Evolutionary conservation across 1,140 invertebrate species (phyloP), one percentile per base, ranked within the genome.

Genomic region (Drosophila aff.): DNA sequence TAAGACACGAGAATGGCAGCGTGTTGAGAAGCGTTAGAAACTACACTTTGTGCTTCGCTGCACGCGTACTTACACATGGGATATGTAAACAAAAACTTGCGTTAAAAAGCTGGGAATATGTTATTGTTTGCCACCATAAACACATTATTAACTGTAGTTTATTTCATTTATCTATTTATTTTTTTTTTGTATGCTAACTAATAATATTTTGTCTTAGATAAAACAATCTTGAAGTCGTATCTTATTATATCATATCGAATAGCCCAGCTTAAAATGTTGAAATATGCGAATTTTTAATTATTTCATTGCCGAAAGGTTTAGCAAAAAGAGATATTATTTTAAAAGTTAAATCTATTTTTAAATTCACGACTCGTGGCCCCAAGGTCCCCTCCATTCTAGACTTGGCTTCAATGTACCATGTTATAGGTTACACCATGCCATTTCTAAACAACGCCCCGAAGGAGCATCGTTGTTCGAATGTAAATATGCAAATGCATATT

Each of bases 61-160:
- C 65, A 72, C 36, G 68, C 50, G 50, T 68, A 50, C 50, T 36
- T 68, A 63, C 50, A 72, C 44, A 38, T 64, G 58, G 43, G 21
- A 63, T 47, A 67, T 38, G 58, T 38, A 63, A 67, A 31, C 57
- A 62, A 36, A 62, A 21, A 13, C 23, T 31, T 59, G 26, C 3
- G 10, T 13, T 16, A 11, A 44, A 23, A 16, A 10, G 28, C 28
- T 52, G 28, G n/a, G n/a, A 52, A 52, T 31, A 33, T 33, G n/a
- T 53, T 38, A 55, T 62, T 52, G 46, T 9, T 28, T 9, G 4
- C 40, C 41, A 31, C 15, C 7, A 59, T 44, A 5, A 40, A 11
- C 11, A 36, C 31, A 33, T 10, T 33, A 33, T 33, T 10, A 10
- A 33, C 10, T 33, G 2, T 0, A 33, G 9, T 10, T 10, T 33